These are phyloP conservation scores for Camelus bactrianus DNA, from an alignment of 2,113 vertebrate genomes.

Conservation along the genomic window DNA sequence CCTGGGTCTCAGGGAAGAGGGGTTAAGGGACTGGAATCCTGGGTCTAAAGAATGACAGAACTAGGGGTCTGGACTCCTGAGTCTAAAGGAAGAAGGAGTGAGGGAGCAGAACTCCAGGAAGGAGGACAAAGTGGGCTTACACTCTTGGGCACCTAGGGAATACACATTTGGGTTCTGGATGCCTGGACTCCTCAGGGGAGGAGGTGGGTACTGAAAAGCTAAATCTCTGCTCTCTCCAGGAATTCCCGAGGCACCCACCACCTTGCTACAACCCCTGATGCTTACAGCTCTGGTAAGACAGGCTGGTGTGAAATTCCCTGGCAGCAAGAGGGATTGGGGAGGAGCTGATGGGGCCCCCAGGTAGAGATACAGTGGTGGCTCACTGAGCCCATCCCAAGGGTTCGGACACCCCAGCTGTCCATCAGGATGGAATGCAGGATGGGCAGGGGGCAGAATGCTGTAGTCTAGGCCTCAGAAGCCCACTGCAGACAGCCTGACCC, in stretches of 20 bases:
- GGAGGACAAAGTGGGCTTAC: not conserved
- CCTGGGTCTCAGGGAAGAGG: not conserved
- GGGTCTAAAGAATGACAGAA: not conserved
- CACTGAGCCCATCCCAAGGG: not conserved
- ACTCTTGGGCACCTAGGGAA: not conserved
- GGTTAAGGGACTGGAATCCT: not conserved
- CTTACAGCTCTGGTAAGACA: constrained; percentile 78
- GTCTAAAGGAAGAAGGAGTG: not conserved
- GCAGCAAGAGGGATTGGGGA: not conserved
- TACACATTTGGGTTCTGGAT: not conserved
- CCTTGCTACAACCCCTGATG: constrained; percentile 57
- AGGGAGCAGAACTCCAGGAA: too few species aligned
- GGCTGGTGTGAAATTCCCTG: not conserved
- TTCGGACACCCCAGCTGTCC: not conserved
- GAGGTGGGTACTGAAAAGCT: not conserved
- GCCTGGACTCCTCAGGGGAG: not conserved
- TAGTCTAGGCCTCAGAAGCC: not conserved
- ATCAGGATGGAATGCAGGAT: not conserved
- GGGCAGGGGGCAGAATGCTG: not conserved
- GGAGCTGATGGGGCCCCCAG: not conserved
- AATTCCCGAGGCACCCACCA: constrained; percentile 80
- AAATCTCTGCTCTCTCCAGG: constrained; percentile 67
- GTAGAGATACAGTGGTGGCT: not conserved
- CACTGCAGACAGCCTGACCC: constrained; percentile 17
- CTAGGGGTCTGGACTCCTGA: not conserved